Conservation (phyloP, 2,888 invertebrate species). For the Eupithecia subfuscata region DNA sequence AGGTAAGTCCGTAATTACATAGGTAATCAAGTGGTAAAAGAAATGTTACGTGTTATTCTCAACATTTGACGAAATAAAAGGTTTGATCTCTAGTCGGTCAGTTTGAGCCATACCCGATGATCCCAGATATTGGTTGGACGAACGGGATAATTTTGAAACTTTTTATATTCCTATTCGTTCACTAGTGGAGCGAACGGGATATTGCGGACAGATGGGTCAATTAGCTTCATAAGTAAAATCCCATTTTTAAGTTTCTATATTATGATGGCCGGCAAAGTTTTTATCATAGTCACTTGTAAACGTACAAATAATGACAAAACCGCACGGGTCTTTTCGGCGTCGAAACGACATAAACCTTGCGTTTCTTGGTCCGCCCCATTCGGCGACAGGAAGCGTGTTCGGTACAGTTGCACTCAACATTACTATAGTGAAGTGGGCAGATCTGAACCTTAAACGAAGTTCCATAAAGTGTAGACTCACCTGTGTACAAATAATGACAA, state of each 20-base stretch:
- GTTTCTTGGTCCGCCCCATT: conserved; percentile 94
- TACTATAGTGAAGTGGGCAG: too few relatives aligned
- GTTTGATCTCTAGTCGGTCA: too few relatives aligned
- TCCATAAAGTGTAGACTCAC: conserved; percentile 52
- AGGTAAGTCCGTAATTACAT: background rate
- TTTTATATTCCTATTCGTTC: too few relatives aligned
- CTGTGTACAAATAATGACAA: conserved; percentile 96
- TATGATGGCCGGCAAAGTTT: background rate
- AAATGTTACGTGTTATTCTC: too few relatives aligned
- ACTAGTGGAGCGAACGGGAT: too few relatives aligned
- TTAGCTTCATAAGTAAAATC: too few relatives aligned
- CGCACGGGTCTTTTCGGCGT: conserved; percentile 92
- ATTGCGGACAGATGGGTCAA: too few relatives aligned
- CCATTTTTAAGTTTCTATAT: background rate
- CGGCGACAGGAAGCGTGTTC: conserved; percentile 97
- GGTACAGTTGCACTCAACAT: conserved; percentile 99
- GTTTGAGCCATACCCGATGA: too few relatives aligned
- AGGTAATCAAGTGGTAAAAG: too few relatives aligned
- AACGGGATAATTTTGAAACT: too few relatives aligned
- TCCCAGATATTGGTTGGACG: too few relatives aligned
- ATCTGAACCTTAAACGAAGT: background rate
- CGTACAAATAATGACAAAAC: conserved; percentile 96
- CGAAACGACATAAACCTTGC: conserved; percentile 96
- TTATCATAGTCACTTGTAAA: background rate
- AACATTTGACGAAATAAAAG: too few relatives aligned